Conservation (phyloP, 2,113 vertebrate species). For the Bubo bubo region DNA sequence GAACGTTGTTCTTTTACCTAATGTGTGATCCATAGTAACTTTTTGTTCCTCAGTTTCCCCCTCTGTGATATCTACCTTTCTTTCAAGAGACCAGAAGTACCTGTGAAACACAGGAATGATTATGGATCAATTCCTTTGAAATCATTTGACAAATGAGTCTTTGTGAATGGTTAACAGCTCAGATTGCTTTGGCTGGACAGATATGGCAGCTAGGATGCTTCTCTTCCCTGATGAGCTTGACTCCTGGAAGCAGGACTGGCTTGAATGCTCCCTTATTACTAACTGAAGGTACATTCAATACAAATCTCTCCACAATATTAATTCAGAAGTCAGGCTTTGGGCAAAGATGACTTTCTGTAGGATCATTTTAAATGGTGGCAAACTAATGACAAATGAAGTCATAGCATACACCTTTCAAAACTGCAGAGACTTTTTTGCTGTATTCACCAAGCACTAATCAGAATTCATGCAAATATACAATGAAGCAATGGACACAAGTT, state of each 20-base stretch:
- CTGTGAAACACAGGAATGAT: neutral
- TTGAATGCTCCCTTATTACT: neutral
- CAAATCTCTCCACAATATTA: neutral
- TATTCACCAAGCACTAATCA: neutral
- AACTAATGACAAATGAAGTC: neutral
- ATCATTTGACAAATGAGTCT: neutral
- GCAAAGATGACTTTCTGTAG: neutral
- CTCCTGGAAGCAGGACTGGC: neutral
- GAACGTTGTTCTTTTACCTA: neutral
- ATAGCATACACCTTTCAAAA: neutral
- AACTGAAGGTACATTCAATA: neutral
- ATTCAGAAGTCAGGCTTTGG: neutral
- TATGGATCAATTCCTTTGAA: neutral
- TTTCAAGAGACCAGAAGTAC: neutral
- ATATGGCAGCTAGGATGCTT: neutral
- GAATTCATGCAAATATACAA: neutral
- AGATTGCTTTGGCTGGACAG: neutral
- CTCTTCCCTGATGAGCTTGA: neutral
- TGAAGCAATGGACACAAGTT: neutral
- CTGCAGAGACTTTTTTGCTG: neutral
- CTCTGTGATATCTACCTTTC: neutral
- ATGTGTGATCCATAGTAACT: neutral
- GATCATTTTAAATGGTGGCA: neutral
- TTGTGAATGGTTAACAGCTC: constrained; percentile 1
- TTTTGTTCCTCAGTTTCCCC: neutral